Base-by-base conservation (phyloP, 2,113 vertebrate genomes). In the Myrmophylax atrothorax region DNA sequence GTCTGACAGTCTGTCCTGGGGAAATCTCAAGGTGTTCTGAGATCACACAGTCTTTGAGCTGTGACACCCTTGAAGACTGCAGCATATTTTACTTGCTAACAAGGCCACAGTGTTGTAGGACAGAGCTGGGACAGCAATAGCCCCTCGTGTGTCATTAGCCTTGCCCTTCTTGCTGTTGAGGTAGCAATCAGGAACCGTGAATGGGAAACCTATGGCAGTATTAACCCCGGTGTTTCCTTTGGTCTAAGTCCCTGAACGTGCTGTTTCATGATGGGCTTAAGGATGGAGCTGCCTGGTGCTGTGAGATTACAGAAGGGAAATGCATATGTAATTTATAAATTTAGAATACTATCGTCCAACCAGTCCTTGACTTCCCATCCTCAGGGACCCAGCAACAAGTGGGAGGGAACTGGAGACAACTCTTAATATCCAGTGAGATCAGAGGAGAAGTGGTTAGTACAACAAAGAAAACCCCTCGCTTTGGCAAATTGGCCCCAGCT, bases 101-200 rank as follows among this genome's bases (percentile, higher is more conserved):
- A 4, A 76, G 76, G 49, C 13, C 29, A 52, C 50, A 42, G 49
- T 13, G 62, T 17, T 0, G 5, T 6, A 26, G 24, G 18, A 55
- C 33, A 62, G 62, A 72, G 23, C 35, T 68, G 58, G 53, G 25
- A 14, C 35, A 25, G 38, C 9, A 12, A 63, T 66, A n/a, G 40
- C 14, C 5, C 19, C 0, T 0, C 0, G 2, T 8, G 22, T 68
- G 24, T 46, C 47, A 28, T 19, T 31, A 64, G 12, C 16, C 5
- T 9, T 83, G n/a, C 20, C 19, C 23, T 76, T 68, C 70, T 70
- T 81, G 31, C 15, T 72, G 29, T 50, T 83, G 42, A 13, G 24
- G 28, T 8, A 63, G 15, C 0, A 0, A 22, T 63, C 25, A 46
- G 18, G 18, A 56, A 4, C 31, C n/a, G 14, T 28, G 40, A 60